Percentiles rank a stretch among this genome's conserved stretches.
phyloP scores from a whole-genome alignment of 2,888 invertebrate species.

The Trissonchulus sp. region DNA sequence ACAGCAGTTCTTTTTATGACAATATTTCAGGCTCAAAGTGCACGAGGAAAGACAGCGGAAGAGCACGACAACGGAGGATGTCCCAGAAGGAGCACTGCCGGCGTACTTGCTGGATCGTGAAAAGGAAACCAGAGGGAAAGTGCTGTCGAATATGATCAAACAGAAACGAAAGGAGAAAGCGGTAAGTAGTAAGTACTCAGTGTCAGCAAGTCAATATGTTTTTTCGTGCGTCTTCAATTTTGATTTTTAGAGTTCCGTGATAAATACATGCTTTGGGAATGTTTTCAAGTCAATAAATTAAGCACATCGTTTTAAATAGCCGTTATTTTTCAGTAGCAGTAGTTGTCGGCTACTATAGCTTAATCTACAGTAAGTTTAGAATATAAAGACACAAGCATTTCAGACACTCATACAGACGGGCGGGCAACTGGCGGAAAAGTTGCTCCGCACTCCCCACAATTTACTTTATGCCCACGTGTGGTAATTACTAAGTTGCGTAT shows the following conservation, averaged over 20 bases:
- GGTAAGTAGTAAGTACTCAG: slow-evolving; percentile 47
- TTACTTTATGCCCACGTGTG: too few species aligned
- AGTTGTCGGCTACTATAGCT: too few species aligned
- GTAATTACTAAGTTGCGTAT: too few species aligned
- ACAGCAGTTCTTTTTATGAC: too few species aligned
- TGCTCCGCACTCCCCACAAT: too few species aligned
- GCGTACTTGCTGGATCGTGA: slow-evolving; percentile 95
- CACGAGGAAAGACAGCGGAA: slow-evolving; percentile 91
- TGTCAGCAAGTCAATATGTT: not conserved
- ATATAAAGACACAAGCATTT: too few species aligned
- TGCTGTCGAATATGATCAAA: slow-evolving; percentile 96
- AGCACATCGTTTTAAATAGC: too few species aligned
- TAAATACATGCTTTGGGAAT: not conserved
- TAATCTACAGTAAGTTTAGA: too few species aligned
- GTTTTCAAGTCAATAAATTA: not conserved
- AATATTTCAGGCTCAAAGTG: slow-evolving; percentile 71
- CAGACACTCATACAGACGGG: too few species aligned
- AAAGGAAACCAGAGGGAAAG: slow-evolving; percentile 84
- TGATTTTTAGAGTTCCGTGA: not conserved
- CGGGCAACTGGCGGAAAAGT: too few species aligned
- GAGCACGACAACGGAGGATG: slow-evolving; percentile 64
- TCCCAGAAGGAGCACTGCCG: slow-evolving; percentile 83
- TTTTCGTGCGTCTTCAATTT: not conserved
- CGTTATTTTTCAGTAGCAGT: too few species aligned
- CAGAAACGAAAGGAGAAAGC: slow-evolving; percentile 99